phyloP scores from a whole-genome alignment of 2,888 invertebrate species.

The Spatulosminthurus flaviceps region DNA sequence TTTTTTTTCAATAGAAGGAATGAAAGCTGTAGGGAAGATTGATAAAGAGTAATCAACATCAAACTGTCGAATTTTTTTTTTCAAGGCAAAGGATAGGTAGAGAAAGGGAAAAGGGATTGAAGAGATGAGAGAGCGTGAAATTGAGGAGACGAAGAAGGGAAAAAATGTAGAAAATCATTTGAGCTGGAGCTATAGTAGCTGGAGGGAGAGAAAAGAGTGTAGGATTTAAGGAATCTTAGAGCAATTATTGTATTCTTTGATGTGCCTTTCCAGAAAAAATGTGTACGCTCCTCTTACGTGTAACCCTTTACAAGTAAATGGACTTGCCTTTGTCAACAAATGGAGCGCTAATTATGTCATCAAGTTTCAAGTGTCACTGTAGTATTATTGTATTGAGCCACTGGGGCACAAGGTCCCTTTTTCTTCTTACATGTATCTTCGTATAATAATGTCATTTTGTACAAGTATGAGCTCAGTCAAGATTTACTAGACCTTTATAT shows the following conservation, averaged over 20 bases:
- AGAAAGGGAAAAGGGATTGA: too few relatives aligned
- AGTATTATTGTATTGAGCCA: not conserved
- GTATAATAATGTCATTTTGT: not conserved
- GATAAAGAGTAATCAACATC: too few relatives aligned
- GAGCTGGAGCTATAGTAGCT: too few relatives aligned
- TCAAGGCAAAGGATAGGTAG: too few relatives aligned
- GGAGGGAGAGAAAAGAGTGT: too few relatives aligned
- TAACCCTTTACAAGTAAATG: not conserved
- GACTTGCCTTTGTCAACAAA: slow-evolving; percentile 9
- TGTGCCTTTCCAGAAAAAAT: not conserved
- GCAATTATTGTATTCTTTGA: not conserved
- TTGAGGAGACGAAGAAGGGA: too few relatives aligned
- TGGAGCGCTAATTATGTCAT: slow-evolving; percentile 26
- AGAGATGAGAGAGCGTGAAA: too few relatives aligned
- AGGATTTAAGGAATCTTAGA: too few relatives aligned
- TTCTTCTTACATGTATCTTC: not conserved
- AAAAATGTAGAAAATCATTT: too few relatives aligned
- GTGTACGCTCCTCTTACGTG: not conserved
- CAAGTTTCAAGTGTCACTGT: not conserved
- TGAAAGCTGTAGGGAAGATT: not conserved
- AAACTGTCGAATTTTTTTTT: not conserved
- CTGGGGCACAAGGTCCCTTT: not conserved
- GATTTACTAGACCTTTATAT: too few relatives aligned
- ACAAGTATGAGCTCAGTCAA: not conserved
- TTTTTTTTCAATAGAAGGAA: not conserved